These are phyloP conservation scores for Hestina assimilis DNA, from an alignment of 1,140 invertebrate genomes.

Conservation along the genomic window DNA sequence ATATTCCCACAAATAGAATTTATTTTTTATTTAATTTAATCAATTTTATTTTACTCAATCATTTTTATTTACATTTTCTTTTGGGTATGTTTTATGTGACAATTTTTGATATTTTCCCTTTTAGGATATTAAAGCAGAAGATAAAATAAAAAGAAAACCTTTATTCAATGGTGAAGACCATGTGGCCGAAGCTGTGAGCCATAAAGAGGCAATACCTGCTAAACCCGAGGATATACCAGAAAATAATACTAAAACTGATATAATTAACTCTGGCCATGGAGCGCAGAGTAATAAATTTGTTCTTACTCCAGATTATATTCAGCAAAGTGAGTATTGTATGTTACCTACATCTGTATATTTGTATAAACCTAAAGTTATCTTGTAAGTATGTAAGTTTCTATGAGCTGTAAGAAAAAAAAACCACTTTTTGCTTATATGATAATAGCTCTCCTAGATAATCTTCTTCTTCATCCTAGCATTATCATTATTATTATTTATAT, in stretches of 20 bases:
- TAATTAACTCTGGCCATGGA: constrained; percentile 64
- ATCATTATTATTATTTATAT: too few species aligned
- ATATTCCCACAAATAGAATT: constrained; percentile 72
- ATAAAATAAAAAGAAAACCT: constrained; percentile 56
- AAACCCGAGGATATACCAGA: constrained; percentile 65
- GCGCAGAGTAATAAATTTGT: constrained; percentile 85
- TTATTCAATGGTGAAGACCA: constrained; percentile 68
- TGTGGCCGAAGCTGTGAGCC: constrained; percentile 51
- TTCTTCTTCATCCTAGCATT: too few species aligned
- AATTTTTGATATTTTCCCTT: constrained; percentile 44
- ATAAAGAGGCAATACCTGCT: constrained; percentile 61
- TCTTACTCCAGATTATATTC: constrained; percentile 92
- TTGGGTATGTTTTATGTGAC: constrained; percentile 29
- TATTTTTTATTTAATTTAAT: constrained; percentile 34
- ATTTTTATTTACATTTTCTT: constrained; percentile 33
- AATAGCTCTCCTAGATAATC: too few species aligned
- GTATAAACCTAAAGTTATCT: too few species aligned
- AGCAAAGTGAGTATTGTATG: constrained; percentile 86
- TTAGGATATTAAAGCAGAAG: constrained; percentile 63
- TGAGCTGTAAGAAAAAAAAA: too few species aligned
- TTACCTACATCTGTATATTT: too few species aligned
- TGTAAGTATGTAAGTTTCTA: too few species aligned
- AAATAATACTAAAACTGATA: constrained; percentile 62
- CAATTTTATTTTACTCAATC: constrained; percentile 34
- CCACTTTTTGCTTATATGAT: too few species aligned